phyloP scores from a whole-genome alignment of 2,888 invertebrate genomes.

The Tineola bisselliella region DNA sequence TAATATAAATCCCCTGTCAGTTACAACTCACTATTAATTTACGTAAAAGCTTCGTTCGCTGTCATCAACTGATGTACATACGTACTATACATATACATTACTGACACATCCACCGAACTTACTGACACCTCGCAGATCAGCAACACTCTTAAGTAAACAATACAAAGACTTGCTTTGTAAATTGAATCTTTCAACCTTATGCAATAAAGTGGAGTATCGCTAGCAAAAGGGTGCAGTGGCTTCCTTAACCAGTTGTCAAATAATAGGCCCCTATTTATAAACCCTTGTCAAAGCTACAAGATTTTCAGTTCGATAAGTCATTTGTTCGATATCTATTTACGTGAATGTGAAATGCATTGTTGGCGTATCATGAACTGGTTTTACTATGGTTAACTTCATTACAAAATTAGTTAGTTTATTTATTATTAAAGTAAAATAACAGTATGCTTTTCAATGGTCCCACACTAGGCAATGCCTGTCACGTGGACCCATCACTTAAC shows the following conservation, averaged over 20 bases:
- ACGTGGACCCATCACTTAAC: too few species aligned
- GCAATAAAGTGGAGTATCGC: too few species aligned
- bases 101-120: neutral
- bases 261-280: conserved; percentile 12
- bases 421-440: too few species aligned
- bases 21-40: neutral
- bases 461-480: too few species aligned
- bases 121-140: neutral
- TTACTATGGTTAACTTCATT: too few species aligned
- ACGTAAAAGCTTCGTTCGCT: neutral
- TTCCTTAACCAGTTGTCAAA: neutral
- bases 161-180: too few species aligned
- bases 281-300: conserved; percentile 4
- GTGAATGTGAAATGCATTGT: neutral
- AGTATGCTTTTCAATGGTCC: too few species aligned
- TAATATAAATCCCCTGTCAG: neutral
- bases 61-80: neutral
- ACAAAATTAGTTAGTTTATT: too few species aligned
- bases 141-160: neutral
- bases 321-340: neutral
- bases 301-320: neutral
- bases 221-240: too few species aligned
- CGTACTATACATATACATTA: neutral
- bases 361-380: neutral
- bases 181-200: too few species aligned